Conservation (phyloP, 2,797 vertebrate genomes). For the Myotis pilosus region DNA sequence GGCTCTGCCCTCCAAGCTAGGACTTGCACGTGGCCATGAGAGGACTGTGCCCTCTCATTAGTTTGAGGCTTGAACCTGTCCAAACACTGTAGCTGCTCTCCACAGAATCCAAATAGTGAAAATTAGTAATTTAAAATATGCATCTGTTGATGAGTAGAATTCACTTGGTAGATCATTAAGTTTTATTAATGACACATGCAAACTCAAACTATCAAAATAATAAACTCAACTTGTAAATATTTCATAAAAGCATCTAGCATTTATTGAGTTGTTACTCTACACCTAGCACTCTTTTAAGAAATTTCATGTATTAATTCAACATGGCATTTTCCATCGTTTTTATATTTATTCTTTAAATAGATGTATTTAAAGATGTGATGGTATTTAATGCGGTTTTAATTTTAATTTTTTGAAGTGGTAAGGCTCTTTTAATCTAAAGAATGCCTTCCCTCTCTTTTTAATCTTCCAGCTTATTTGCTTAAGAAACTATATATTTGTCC, state of each 20-base stretch:
- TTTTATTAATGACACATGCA: background rate
- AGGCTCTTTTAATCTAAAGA: background rate
- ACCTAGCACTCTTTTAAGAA: background rate
- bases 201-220: background rate
- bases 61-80: too few species aligned
- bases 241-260: background rate
- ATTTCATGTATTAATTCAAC: background rate
- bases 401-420: background rate
- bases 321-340: background rate
- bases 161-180: background rate
- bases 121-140: background rate
- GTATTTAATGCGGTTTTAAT: background rate
- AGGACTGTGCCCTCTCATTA: too few species aligned
- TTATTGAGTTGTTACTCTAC: background rate
- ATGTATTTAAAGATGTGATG: background rate
- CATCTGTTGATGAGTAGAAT: background rate
- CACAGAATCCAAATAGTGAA: too few species aligned
- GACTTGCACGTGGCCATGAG: too few species aligned
- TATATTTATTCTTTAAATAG: background rate
- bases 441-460: background rate
- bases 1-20: too few species aligned
- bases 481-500: background rate
- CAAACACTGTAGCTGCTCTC: too few species aligned
- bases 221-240: background rate
- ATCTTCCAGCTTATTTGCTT: background rate